A percentile compares a stretch with the other conserved stretches of the same genome.
phyloP scores from a whole-genome alignment of 2,888 invertebrate species.

The Autographa pulchrina region DNA sequence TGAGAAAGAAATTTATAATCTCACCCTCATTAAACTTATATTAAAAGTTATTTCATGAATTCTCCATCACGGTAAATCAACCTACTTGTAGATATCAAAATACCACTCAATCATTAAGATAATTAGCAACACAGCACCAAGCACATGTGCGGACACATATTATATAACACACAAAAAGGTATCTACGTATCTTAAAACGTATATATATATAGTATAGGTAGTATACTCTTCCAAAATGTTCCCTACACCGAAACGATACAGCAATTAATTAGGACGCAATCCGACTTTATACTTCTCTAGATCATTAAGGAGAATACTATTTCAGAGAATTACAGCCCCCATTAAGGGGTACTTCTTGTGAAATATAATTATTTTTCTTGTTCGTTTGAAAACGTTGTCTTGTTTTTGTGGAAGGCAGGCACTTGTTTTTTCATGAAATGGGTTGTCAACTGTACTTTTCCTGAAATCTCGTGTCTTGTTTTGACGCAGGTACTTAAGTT shows the following conservation, averaged over 20 bases:
- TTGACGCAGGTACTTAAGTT: too few relatives aligned
- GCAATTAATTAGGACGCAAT: slow-evolving; percentile 17
- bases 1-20: too few relatives aligned
- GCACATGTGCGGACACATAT: neutral
- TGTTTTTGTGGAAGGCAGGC: neutral
- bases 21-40: too few relatives aligned
- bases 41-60: too few relatives aligned
- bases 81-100: neutral
- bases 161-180: too few relatives aligned
- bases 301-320: slow-evolving; percentile 26
- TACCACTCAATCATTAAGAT: neutral
- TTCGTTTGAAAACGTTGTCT: neutral
- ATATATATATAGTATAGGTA: neutral
- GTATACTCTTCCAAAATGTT: neutral
- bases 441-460: neutral
- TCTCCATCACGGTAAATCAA: neutral
- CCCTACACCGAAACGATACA: neutral
- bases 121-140: neutral
- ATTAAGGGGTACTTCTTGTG: slow-evolving; percentile 10
- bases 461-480: too few relatives aligned
- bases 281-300: slow-evolving; percentile 10
- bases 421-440: neutral
- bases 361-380: slow-evolving; percentile 28
- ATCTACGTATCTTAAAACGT: too few relatives aligned
- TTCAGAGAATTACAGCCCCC: slow-evolving; percentile 20